phyloP scores from a whole-genome alignment of 2,113 vertebrate species.

The Propithecus coquereli region DNA sequence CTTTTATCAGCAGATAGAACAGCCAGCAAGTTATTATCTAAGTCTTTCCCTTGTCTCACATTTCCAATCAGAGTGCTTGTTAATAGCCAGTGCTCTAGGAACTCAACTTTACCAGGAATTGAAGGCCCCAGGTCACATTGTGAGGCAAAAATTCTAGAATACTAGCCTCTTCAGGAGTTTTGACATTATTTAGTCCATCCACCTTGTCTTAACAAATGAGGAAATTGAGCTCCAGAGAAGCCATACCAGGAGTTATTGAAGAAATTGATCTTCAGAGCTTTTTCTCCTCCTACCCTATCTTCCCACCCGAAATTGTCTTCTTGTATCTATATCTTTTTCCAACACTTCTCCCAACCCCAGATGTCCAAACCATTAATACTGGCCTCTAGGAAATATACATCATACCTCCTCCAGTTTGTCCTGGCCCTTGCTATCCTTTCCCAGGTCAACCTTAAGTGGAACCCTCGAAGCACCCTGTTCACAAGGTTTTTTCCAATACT shows the following conservation, averaged over 20 bases:
- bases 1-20: not conserved
- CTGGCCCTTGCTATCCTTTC: not conserved
- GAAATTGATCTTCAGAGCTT: not conserved
- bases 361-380: not conserved
- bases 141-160: not conserved
- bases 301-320: not conserved
- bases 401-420: not conserved
- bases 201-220: conserved; percentile 16
- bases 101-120: not conserved
- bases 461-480: not conserved
- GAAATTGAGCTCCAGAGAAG: not conserved
- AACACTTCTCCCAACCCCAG: not conserved
- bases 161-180: not conserved
- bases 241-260: not conserved
- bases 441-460: not conserved
- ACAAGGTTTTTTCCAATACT: not conserved
- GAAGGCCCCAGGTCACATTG: not conserved
- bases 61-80: not conserved
- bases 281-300: not conserved
- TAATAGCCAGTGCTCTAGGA: not conserved
- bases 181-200: not conserved
- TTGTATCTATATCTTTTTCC: not conserved
- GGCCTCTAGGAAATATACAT: not conserved
- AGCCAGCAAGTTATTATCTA: not conserved
- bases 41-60: not conserved